Conservation (phyloP, 2,113 vertebrate species). For the Himantopus leucocephalus region DNA sequence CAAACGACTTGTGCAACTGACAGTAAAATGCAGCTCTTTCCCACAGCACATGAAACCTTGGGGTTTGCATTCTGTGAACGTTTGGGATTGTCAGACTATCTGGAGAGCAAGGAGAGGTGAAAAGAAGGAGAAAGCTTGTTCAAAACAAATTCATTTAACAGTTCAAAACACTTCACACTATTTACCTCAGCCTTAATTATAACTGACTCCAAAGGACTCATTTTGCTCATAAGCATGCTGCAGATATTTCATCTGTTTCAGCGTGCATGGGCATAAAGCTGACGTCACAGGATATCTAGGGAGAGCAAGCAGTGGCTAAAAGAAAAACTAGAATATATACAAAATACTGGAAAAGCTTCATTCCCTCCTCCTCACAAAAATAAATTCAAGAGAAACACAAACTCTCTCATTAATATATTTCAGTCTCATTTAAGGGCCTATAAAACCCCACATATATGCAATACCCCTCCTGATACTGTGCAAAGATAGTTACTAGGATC, state of each 20-base stretch:
- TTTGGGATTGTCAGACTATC: neutral
- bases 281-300: neutral
- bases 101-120: neutral
- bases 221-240: neutral
- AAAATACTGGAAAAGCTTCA: neutral
- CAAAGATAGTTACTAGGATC: neutral
- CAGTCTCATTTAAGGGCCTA: neutral
- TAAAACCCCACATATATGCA: neutral
- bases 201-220: neutral
- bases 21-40: neutral
- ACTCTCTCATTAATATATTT: neutral
- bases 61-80: neutral
- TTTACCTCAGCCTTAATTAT: neutral
- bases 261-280: neutral
- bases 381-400: neutral
- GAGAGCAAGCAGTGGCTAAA: neutral
- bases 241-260: neutral
- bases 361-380: neutral
- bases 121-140: neutral
- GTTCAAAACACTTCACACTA: neutral
- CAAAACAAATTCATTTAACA: neutral
- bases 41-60: neutral
- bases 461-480: neutral
- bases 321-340: neutral
- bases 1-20: neutral